Base-by-base conservation (phyloP, 2,888 invertebrate genomes). In the Dione juno region DNA sequence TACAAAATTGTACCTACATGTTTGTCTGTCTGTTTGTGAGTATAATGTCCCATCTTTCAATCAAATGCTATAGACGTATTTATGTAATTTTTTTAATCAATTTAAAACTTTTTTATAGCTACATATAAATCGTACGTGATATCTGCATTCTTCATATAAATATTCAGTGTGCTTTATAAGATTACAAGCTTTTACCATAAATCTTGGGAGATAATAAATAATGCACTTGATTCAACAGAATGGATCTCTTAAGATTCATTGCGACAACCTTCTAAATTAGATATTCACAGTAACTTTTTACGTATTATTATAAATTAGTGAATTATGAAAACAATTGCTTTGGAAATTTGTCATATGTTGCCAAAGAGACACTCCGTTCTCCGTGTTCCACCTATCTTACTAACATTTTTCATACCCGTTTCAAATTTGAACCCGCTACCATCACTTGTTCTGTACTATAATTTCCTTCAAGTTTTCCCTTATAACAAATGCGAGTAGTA, bases 101-200 rank as follows among this genome's bases (percentile, higher is more conserved):
- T n/a, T n/a, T n/a, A n/a, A n/a, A n/a, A n/a, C n/a, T n/a, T n/a
- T n/a, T n/a, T n/a, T n/a, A n/a, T n/a, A n/a, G n/a, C 28, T 28
- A 28, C 11, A 19, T 11, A 9, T 13, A 50, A 6, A 19, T 50
- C 19, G 19, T 21, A 19, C 50, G 19, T 9, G n/a, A n/a, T 54
- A n/a, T 53, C 28, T 53, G 53, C 50, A 19, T 50, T 53, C 8
- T 41, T n/a, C 19, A 43, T 28, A 61, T 61, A n/a, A 61, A 45
- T 43, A 45, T 45, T n/a, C n/a, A 43, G 6, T 9, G n/a, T 11
- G 7, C n/a, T 45, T 45, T 35, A 43, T 43, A 45, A 61, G n/a
- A 9, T 45, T 35, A 54, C 21, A 52, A 35, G 52, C 71, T 69
- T 69, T 69, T 61, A 52, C 61, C 59, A 61, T 70, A 70, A 70